These are phyloP conservation scores for Lymantria dispar DNA, from an alignment of 2,888 invertebrate species.

Conservation along the genomic window DNA sequence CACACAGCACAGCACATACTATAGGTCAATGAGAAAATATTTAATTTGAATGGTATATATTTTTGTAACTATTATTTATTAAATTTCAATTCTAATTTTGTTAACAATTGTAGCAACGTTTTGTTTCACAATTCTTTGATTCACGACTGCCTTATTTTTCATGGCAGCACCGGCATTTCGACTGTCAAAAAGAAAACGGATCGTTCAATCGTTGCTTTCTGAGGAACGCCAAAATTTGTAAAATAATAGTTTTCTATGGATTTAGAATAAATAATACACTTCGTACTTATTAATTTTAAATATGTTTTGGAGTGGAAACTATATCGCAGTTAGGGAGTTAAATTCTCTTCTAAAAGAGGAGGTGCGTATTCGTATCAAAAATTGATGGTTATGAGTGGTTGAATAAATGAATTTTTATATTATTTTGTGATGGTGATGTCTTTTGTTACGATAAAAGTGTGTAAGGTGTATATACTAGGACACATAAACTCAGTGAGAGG, in stretches of 20 bases:
- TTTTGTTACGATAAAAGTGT: slow-evolving; percentile 8
- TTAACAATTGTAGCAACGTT: no score
- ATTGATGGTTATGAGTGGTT: slow-evolving; percentile 68
- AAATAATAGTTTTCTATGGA: slow-evolving; percentile 71
- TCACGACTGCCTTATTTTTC: no score
- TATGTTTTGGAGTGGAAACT: slow-evolving; percentile 94
- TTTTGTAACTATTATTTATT: no score
- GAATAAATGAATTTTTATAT: slow-evolving; percentile 36
- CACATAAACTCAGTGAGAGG: slow-evolving; percentile 4
- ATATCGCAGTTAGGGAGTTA: slow-evolving; percentile 87
- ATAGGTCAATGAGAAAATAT: no score
- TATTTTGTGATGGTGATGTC: slow-evolving; percentile 32
- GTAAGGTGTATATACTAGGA: slow-evolving; percentile 6
- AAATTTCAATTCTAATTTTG: no score
- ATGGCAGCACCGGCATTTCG: slow-evolving; percentile 32
- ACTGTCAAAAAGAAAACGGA: slow-evolving; percentile 67
- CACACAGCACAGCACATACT: no score
- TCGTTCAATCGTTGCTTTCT: slow-evolving; percentile 66
- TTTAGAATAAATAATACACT: slow-evolving; percentile 57
- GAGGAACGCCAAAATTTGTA: slow-evolving; percentile 56
- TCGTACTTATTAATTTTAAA: slow-evolving; percentile 75
- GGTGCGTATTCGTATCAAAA: slow-evolving; percentile 80
- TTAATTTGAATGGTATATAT: no score
- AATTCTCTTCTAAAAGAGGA: slow-evolving; percentile 90
- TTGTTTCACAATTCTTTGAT: no score